phyloP scores from a whole-genome alignment of 2,888 invertebrate genomes.

The Coelinius sp. region DNA sequence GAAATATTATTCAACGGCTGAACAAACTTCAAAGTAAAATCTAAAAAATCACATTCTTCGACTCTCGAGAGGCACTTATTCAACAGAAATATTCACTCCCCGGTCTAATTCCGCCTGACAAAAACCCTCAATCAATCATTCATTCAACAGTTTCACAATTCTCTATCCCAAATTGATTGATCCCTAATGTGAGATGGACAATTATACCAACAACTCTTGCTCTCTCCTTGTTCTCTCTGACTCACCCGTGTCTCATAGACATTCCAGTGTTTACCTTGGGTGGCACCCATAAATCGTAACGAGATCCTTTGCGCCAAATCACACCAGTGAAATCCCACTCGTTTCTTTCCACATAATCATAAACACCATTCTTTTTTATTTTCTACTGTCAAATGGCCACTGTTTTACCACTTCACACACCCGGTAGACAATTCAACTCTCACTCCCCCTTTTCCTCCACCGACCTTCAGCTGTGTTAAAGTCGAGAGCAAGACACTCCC shows the following conservation, averaged over 20 bases:
- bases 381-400: background rate
- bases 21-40: too few species aligned
- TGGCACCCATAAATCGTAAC: constrained; percentile 41
- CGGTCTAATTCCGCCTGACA: too few species aligned
- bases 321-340: background rate
- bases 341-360: background rate
- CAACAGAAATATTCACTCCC: too few species aligned
- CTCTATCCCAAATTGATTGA: too few species aligned
- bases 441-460: background rate
- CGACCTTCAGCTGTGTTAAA: constrained; percentile 1
- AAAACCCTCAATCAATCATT: too few species aligned
- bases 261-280: constrained; percentile 32
- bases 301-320: constrained; percentile 20
- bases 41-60: too few species aligned
- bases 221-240: background rate
- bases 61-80: too few species aligned
- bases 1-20: too few species aligned
- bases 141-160: too few species aligned
- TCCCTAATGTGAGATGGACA: too few species aligned
- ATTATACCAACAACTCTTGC: background rate
- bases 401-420: constrained; percentile 4
- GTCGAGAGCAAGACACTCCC: constrained; percentile 2
- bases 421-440: background rate
- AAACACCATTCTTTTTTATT: constrained; percentile 44
- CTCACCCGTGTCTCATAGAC: constrained; percentile 17